Base-by-base conservation (phyloP, 2,797 vertebrate genomes). In the Ciconia nigra region DNA sequence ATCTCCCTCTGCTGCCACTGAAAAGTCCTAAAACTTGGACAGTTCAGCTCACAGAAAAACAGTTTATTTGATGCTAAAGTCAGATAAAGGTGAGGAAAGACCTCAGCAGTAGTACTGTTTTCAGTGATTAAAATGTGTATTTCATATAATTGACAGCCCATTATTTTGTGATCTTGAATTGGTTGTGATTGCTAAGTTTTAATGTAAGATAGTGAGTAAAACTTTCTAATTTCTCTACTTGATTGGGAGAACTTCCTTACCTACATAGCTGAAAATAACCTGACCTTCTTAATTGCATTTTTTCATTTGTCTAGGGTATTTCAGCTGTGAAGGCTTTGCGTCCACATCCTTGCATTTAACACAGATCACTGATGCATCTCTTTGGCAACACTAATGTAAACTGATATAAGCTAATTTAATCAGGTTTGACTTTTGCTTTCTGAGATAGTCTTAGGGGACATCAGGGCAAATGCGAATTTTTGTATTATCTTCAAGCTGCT, bases 391-490 rank as follows among this genome's bases (percentile, higher is more conserved):
- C 16, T 26, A 25, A 15, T 17, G 18, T 57, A 37, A 78, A 33
- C 15, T 51, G 17, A 35, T 49, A 9, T 0, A 41, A 66, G 4
- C 29, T 49, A 19, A 25, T 55, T 79, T 47, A 66, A 91, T 44
- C 14, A 28, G 55, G 55, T 61, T 83, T 70, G 41, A 74, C 17
- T 77, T 95, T 55, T 37, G 51, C 47, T 77, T 73, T 85, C 67
- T 78, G 18, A 25, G n/a, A 7, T 46, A 5, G 14, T 57, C 29
- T 41, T 52, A 11, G 16, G 37, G 28, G 7, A 35, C 11, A 1
- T 35, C n/a, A n/a, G 28, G 44, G n/a, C 13, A 80, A 24, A 51
- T 14, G 14, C 0, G 0, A 26, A 18, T 55, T 73, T 41, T 41
- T 67, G 15, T 44, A 4, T 54, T 41, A 24, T 31, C 39, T 54